Base-by-base conservation (phyloP, 2,888 invertebrate genomes). In the Calameuta filiformis region DNA sequence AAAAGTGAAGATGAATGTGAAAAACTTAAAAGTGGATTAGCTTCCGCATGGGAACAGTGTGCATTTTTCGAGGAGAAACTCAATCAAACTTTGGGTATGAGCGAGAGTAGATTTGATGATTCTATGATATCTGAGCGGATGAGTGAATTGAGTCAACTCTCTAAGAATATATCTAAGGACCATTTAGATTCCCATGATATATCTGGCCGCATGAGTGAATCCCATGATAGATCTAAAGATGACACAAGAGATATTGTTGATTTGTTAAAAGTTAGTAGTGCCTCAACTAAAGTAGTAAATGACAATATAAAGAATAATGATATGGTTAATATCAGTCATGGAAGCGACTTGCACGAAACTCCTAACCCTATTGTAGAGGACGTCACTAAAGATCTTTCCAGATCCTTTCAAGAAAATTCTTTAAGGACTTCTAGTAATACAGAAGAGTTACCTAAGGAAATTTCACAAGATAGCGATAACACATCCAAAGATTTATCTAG, bases 1-100 rank as follows among this genome's bases (percentile, higher is more conserved):
- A 85, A 84, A 15, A 80, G 87, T 3, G 85, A 89, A 31, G 81
- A 85, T 0, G 88, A 91, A 33, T 86, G 87, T 73, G 84, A 88
- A 0, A 86, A 90, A 68, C 79, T 91, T 35, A 89, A 87, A 68
- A 85, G 78, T 30, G 91, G 91, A 3, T 79, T 91, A 23, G 86
- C 87, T 0, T 73, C 81, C 0, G 91, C 91, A 11, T 91, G 90
- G 87, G 85, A 88, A 4, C 89, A 91, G n/a, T 91, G 91, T 73
- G 86, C 90, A 0, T 87, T 89, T 35, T 86, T 89, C 11, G 89
- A 90, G 73, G 87, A 87, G 77, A 88, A 85, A 76, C 79, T 90
- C 11, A 89, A 88, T 84, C 86, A 88, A 75, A 88, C 89, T 76
- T 81, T 87, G 31, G 82, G 78, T 1, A 81, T 85, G 31, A 85